phyloP scores from a whole-genome alignment of 2,797 vertebrate genomes.

The Taeniopygia guttata region DNA sequence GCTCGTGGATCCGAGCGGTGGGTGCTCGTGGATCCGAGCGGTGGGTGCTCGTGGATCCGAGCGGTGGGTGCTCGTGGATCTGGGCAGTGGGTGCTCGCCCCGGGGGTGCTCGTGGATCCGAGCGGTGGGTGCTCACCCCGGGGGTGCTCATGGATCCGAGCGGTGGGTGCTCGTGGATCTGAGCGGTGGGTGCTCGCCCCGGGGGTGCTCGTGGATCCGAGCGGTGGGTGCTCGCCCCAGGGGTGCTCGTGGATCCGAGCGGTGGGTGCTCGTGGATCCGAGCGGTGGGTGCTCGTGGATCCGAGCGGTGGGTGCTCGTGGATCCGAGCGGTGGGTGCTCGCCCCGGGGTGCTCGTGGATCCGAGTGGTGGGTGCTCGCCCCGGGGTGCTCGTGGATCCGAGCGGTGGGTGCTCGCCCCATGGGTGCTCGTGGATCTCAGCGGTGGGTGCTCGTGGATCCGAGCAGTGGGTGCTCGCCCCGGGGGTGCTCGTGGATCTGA shows the following conservation, averaged over 20 bases:
- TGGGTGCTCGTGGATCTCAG: no score
- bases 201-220: background rate
- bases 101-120: background rate
- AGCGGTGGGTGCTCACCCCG: accelerated
- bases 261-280: no score
- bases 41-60: background rate
- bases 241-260: background rate
- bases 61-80: no score
- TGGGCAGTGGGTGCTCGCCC: accelerated
- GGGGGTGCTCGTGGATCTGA: background rate
- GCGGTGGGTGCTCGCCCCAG: accelerated
- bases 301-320: background rate
- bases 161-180: no score
- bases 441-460: background rate
- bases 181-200: accelerated
- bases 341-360: accelerated
- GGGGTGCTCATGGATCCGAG: background rate
- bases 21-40: background rate
- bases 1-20: no score
- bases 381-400: background rate
- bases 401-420: accelerated
- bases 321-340: accelerated
- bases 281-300: accelerated
- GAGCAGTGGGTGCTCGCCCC: accelerated
- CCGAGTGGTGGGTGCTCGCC: accelerated